phyloP scores from a whole-genome alignment of 2,113 vertebrate genomes.

The Chitala chitala region DNA sequence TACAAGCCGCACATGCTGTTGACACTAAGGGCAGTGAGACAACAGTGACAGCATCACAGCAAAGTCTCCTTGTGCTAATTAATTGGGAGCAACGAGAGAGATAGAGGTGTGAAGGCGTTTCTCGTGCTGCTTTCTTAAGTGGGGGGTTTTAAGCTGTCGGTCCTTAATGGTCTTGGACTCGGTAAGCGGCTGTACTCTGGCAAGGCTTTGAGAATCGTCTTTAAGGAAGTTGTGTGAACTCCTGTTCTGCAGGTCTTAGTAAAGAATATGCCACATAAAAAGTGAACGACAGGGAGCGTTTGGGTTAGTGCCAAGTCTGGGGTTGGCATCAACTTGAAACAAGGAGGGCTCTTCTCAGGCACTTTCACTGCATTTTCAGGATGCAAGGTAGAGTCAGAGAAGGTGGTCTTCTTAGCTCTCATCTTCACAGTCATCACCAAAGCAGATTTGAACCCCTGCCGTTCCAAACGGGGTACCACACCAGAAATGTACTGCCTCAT shows the following conservation, averaged over 20 bases:
- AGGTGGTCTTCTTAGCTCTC: too few species aligned
- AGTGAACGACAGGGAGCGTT: neutral
- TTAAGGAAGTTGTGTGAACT: neutral
- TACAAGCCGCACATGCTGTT: neutral
- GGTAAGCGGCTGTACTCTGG: neutral
- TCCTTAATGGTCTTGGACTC: neutral
- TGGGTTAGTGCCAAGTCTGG: neutral
- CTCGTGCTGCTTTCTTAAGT: neutral
- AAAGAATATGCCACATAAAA: neutral
- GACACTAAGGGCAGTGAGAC: neutral
- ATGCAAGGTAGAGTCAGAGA: too few species aligned
- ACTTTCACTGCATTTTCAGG: too few species aligned
- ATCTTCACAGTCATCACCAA: too few species aligned
- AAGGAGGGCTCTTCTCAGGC: too few species aligned
- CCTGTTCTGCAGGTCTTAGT: neutral
- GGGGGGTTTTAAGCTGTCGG: too few species aligned
- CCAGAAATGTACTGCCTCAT: slow-evolving; percentile 1
- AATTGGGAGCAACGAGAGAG: neutral
- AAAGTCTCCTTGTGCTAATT: neutral
- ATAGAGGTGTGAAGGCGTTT: neutral
- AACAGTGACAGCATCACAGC: neutral
- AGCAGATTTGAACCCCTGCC: neutral
- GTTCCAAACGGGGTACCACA: neutral
- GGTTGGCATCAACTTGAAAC: too few species aligned
- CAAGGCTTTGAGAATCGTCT: slow-evolving; percentile 6